Base-by-base conservation (phyloP, 2,797 vertebrate species). In the Danio aesculapii region DNA sequence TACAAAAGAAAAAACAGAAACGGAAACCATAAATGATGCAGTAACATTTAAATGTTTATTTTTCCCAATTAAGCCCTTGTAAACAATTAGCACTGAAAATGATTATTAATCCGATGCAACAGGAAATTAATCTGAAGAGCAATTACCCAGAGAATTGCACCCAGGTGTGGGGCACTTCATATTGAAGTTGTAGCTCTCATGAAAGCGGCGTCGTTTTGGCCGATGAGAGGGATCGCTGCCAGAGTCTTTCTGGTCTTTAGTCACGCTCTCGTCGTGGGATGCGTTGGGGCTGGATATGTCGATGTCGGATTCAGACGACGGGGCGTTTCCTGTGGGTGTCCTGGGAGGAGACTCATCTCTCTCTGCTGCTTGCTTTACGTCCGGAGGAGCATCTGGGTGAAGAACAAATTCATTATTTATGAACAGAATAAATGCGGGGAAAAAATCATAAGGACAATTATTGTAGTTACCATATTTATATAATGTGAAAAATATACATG, bases 131-230 rank as follows among this genome's bases (percentile, higher is more conserved):
- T 84, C 58, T 59, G 17, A 49, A 62, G 9, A 53, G 47, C 8
- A 62, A 53, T 30, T 88, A 98, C 97, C 98, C 83, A 98, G 88
- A 1, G 98, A 99, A 92, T 99, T 98, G 89, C 98, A 99, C 30
- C 98, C 98, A 0, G 97, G 97, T 0, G 97, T 99, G 81, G 98
- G 98, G 88, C 98, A 99, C 87, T 99, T 99, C 97, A 98, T 98
- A 90, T 99, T 99, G 91, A 99, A 99, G 90, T 99, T 99, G 94
- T 99, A 99, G 93, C 97, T 99, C 90, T 99, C 98, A 6, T 99
- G 98, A 92, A 99, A 99, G 83, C 97, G 97, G 13, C 97, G 95
- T 1, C 98, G 95, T 85, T 99, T 99, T 78, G 98, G 98, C 43
- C 97, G 94, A 88, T 98, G 97, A 55, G 98, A 6, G 97, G 98